Conservation (phyloP, 2,888 invertebrate genomes). For the Yponomeuta malinellus region DNA sequence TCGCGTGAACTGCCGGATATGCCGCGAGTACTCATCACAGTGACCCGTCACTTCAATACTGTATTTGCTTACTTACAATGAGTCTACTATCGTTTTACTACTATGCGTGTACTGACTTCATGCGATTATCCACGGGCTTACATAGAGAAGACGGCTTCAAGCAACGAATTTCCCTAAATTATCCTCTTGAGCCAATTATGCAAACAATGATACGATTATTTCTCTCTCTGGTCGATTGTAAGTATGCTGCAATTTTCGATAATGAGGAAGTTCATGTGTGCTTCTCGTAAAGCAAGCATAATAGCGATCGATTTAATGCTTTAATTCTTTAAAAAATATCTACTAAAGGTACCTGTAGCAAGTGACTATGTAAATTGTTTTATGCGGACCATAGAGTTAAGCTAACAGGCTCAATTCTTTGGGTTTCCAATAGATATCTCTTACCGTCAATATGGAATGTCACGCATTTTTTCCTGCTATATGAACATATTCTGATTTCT, state of each 20-base stretch:
- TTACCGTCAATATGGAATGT: too few species aligned
- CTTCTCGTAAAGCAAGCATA: background rate
- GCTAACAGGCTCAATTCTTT: too few species aligned
- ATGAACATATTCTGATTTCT: too few species aligned
- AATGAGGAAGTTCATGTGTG: conserved; percentile 1
- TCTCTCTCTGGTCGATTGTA: conserved; percentile 4
- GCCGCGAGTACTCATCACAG: conserved; percentile 64
- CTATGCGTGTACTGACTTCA: background rate
- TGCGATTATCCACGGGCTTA: background rate
- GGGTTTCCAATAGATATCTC: too few species aligned
- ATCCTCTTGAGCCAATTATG: conserved; percentile 10
- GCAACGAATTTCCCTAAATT: conserved; percentile 2
- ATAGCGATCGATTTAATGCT: background rate
- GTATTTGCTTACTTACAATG: background rate
- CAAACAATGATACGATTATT: conserved; percentile 8
- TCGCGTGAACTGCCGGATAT: conserved; percentile 64
- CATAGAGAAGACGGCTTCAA: background rate
- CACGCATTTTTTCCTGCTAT: too few species aligned
- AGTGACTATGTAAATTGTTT: background rate
- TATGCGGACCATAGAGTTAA: too few species aligned
- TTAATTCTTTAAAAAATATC: background rate
- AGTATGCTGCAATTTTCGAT: conserved; percentile 12
- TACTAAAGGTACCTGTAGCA: background rate
- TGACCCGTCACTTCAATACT: conserved; percentile 19
- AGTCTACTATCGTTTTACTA: background rate